A percentile compares a stretch with the other conserved stretches of the same genome.
Conservation (phyloP, 2,113 vertebrate genomes). For the Chaenogobius annularis region DNA sequence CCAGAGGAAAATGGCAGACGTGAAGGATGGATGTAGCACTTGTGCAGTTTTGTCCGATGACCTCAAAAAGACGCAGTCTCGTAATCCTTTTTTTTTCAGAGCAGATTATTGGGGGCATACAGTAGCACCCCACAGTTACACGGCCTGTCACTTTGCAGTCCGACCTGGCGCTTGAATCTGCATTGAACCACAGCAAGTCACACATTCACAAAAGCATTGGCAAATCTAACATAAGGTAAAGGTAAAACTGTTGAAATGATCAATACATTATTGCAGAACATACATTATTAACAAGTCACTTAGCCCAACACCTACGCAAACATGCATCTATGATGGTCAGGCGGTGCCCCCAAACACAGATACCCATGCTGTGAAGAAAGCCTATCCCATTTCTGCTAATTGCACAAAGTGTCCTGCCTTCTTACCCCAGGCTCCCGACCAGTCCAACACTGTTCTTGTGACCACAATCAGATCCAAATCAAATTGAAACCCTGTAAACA, state of each 20-base stretch:
- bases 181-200: conserved; percentile 74
- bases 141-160: conserved; percentile 61
- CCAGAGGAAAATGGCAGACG: conserved; percentile 61
- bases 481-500: conserved; percentile 75
- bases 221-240: conserved; percentile 57
- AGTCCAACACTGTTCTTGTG: conserved; percentile 62
- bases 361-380: conserved; percentile 52
- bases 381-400: conserved; percentile 71
- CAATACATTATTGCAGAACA: conserved; percentile 83
- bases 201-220: conserved; percentile 77
- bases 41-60: conserved; percentile 73
- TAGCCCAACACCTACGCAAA: conserved; percentile 77
- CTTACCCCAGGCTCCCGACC: conserved; percentile 46
- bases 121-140: conserved; percentile 39
- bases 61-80: conserved; percentile 62
- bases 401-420: conserved; percentile 68
- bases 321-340: conserved; percentile 80
- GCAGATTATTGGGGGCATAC: conserved; percentile 45
- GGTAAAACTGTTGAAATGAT: conserved; percentile 76
- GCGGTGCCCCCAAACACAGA: conserved; percentile 67
- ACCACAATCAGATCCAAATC: conserved; percentile 63
- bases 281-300: conserved; percentile 81
- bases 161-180: conserved; percentile 70
- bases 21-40: conserved; percentile 64
- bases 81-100: conserved; percentile 52